Evolutionary conservation across 2,797 vertebrate genomes (phyloP).

Genomic region (Pteropus rufus): DNA sequence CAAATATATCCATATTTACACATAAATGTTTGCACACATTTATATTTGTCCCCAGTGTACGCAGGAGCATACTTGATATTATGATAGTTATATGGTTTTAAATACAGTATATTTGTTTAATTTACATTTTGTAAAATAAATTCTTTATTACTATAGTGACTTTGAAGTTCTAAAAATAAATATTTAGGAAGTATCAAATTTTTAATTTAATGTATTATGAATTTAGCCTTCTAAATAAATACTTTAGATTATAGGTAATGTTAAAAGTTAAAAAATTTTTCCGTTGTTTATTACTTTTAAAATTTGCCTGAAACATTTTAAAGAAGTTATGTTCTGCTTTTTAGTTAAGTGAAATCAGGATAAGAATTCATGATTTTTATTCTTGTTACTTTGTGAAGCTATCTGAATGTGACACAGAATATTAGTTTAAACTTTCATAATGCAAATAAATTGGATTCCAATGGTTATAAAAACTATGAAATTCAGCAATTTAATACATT

Average conservation of each 20-base stretch:
- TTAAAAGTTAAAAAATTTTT: neutral
- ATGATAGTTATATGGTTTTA: neutral
- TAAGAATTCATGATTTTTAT: neutral
- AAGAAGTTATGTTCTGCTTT: neutral
- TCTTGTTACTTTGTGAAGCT: neutral
- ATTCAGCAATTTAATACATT: neutral
- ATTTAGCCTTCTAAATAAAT: neutral
- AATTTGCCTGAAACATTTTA: neutral
- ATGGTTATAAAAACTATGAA: neutral
- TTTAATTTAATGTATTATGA: neutral
- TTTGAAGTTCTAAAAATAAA: neutral
- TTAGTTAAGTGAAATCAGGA: neutral
- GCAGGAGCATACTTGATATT: neutral
- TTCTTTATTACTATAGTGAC: neutral
- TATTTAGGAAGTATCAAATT: neutral
- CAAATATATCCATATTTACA: neutral
- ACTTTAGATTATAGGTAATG: neutral
- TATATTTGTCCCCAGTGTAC: neutral
- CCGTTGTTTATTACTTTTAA: neutral
- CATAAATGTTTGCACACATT: neutral
- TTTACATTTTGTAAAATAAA: neutral
- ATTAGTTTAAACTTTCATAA: neutral
- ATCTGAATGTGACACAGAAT: neutral
- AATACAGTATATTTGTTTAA: neutral
- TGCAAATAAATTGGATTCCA: neutral